Evolutionary conservation across 2,113 vertebrate species (phyloP), one percentile per base, ranked within the genome.

Genomic region (Micromys minutus): DNA sequence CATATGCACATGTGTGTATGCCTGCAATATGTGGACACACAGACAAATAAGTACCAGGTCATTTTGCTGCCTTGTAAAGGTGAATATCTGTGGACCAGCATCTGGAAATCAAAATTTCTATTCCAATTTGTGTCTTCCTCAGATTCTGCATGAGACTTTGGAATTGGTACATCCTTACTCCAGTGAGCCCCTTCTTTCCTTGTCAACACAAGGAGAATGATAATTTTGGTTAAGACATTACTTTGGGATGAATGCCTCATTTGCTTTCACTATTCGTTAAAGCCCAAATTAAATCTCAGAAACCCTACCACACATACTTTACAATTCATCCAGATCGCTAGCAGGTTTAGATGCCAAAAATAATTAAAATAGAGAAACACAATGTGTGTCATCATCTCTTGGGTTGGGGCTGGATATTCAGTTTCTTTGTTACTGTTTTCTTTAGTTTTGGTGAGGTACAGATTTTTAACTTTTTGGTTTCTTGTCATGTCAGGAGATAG

Each of bases 191-290:
- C 34, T 75, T 71, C 59, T 97, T 94, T 90, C 80, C 52, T 96
- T 85, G 29, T 94, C 95, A 94, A 0, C 80, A 45, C 7, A 69
- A 47, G 3, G 10, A 95, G 80, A 88, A 90, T 0, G 12, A 86
- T 94, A 57, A 94, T 83, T 91, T 26, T 24, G 29, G 47, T 75
- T 97, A 94, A 96, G 85, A 96, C 93, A 95, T 97, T 95, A 67
- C 87, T 97, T 61, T 55, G 84, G 95, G 71, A 90, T 94, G 59
- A 96, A 93, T 94, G 87, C 91, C 87, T 97, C 89, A 90, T 97
- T 97, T 97, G 72, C 65, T 95, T 96, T 96, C 87, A 87, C 31
- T 96, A 84, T 94, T 93, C 96, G 94, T 92, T 92, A 96, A 95
- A 96, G 76, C 75, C 81, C 87, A 96, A 96, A 96, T 96, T 94